A percentile compares a stretch with the other conserved stretches of the same genome.
These are phyloP conservation scores for Myxocyprinus asiaticus DNA, from an alignment of 2,113 vertebrate genomes.

Conservation along the genomic window DNA sequence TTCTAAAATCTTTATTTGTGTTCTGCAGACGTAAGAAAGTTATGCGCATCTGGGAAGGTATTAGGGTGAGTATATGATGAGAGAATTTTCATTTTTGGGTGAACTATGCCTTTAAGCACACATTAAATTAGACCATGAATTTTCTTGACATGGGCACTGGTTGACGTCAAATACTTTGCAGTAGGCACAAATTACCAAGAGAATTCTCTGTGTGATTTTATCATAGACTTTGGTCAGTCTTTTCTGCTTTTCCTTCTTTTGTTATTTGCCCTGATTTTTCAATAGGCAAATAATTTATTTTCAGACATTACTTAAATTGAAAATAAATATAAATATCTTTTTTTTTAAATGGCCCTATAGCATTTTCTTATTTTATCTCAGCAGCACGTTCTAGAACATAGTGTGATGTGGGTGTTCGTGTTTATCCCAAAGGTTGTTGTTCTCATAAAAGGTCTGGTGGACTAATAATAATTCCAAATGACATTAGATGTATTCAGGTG, in stretches of 20 bases:
- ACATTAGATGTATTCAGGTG: constrained; percentile 2
- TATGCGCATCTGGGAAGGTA: no score
- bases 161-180: constrained; percentile 12
- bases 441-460: not conserved
- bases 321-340: no score
- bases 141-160: not conserved
- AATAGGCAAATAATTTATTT: not conserved
- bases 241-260: not conserved
- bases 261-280: not conserved
- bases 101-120: constrained; percentile 18
- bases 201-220: not conserved
- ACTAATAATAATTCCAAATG: not conserved
- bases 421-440: constrained; percentile 8
- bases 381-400: not conserved
- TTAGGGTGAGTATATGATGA: no score
- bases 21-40: no score
- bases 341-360: no score
- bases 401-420: not conserved
- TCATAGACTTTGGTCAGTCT: no score
- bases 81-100: no score
- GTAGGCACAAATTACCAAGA: constrained; percentile 11
- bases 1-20: no score
- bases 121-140: constrained; percentile 21
- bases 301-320: not conserved
- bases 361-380: not conserved